phyloP scores from a whole-genome alignment of 2,797 vertebrate species.

The Yasuhikotakia modesta region DNA sequence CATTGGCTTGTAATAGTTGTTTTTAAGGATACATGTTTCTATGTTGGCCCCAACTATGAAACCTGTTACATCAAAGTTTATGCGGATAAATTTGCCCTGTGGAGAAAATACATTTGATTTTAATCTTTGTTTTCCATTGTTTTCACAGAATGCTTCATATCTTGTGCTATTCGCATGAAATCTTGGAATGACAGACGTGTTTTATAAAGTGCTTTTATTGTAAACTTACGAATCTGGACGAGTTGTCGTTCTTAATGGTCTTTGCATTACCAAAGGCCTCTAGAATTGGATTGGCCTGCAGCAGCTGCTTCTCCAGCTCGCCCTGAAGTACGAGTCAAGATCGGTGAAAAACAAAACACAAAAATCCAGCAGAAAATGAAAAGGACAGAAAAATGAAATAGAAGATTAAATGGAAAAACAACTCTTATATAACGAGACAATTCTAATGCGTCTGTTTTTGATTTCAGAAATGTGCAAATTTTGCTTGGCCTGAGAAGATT shows the following conservation, averaged over 20 bases:
- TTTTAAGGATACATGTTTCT: conserved; percentile 92
- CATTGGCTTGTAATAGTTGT: not conserved
- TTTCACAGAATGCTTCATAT: not conserved
- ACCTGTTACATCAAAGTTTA: conserved; percentile 97
- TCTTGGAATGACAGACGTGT: not conserved
- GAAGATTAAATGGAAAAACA: not conserved
- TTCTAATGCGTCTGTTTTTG: not conserved
- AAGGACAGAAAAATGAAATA: conserved; percentile 8
- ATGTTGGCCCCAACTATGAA: conserved; percentile 94
- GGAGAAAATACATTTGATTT: conserved; percentile 31
- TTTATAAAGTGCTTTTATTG: not conserved
- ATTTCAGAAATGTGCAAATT: not conserved
- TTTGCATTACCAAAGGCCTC: conserved; percentile 98
- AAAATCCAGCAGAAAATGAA: conserved; percentile 16
- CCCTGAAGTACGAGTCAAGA: conserved; percentile 74
- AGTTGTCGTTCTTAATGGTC: conserved; percentile 98
- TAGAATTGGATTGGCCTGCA: conserved; percentile 96
- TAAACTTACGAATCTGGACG: conserved; percentile 90
- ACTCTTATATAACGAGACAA: conserved; percentile 2
- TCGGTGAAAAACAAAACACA: conserved; percentile 18
- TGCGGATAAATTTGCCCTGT: conserved; percentile 98
- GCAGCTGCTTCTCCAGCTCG: conserved; percentile 95
- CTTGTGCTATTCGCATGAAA: not conserved
- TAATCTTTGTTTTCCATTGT: not conserved
- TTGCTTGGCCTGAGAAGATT: conserved; percentile 3